phyloP scores from a whole-genome alignment of 2,113 vertebrate species.

The Hypomesus transpacificus region DNA sequence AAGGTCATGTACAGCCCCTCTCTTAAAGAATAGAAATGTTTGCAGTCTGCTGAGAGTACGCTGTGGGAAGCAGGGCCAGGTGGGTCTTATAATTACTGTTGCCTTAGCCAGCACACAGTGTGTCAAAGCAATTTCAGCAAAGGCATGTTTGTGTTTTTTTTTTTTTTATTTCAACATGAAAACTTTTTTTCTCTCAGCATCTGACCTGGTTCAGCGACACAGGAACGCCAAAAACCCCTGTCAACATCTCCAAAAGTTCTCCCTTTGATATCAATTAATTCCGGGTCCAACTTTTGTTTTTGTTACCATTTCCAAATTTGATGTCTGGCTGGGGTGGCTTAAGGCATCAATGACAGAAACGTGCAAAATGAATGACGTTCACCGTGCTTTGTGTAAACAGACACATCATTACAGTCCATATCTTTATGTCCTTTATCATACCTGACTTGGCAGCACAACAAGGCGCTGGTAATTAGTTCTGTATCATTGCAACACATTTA shows the following conservation, averaged over 20 bases:
- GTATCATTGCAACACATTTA: too few species aligned
- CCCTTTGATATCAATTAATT: neutral
- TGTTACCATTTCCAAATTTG: too few species aligned
- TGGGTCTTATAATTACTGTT: slow-evolving; percentile 5
- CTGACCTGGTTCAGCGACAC: neutral
- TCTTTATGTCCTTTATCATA: too few species aligned
- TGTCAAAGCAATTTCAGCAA: slow-evolving; percentile 6
- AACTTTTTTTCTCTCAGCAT: neutral
- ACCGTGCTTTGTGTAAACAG: too few species aligned
- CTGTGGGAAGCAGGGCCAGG: neutral
- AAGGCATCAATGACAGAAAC: too few species aligned
- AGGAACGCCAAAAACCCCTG: neutral
- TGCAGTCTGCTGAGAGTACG: neutral
- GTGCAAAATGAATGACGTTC: too few species aligned
- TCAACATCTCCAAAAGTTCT: neutral
- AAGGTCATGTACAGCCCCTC: neutral
- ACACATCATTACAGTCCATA: too few species aligned
- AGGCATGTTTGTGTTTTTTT: neutral
- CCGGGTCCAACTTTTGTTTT: too few species aligned
- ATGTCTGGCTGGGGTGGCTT: too few species aligned
- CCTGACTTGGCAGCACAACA: too few species aligned
- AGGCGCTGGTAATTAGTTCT: too few species aligned
- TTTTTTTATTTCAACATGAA: neutral
- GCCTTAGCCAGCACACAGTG: neutral
- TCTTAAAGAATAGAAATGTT: neutral